A percentile compares a stretch with the other conserved stretches of the same genome.
Evolutionary conservation across 2,888 invertebrate genomes (phyloP).

Genomic region (Mythimna albipuncta): DNA sequence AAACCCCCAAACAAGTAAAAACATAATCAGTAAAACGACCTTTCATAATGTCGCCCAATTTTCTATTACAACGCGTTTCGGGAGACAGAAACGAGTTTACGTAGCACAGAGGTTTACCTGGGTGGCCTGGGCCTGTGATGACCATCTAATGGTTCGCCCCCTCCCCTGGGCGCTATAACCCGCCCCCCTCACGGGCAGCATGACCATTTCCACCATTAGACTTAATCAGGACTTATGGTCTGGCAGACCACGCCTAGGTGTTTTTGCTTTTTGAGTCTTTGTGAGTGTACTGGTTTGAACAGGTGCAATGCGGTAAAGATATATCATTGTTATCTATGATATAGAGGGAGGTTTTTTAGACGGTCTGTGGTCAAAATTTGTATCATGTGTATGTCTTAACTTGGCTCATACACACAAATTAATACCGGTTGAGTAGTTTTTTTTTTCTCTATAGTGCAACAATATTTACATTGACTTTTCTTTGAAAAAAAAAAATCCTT

Average conservation of each 20-base stretch:
- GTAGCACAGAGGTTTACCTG: conserved; percentile 64
- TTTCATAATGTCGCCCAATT: conserved; percentile 45
- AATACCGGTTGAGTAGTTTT: too few species aligned
- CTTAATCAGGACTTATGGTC: conserved; percentile 80
- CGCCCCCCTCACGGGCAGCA: conserved; percentile 60
- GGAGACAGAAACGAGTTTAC: conserved; percentile 52
- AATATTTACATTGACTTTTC: too few species aligned
- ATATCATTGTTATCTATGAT: conserved; percentile 13
- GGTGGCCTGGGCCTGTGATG: conserved; percentile 70
- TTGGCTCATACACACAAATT: not conserved
- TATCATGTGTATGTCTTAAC: not conserved
- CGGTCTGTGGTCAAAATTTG: not conserved
- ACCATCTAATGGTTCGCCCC: conserved; percentile 72
- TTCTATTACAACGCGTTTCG: conserved; percentile 44
- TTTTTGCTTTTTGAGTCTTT: conserved; percentile 63
- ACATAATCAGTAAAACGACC: conserved; percentile 36
- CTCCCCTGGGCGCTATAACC: conserved; percentile 65
- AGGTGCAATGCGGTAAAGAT: conserved; percentile 33
- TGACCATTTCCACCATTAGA: conserved; percentile 74
- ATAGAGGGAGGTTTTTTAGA: not conserved
- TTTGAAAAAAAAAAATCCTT: too few species aligned
- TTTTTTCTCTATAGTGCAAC: too few species aligned
- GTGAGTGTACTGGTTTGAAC: conserved; percentile 39
- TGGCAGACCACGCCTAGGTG: conserved; percentile 65
- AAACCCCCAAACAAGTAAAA: conserved; percentile 18